Base-by-base conservation (phyloP, 2,888 invertebrate species). In the Volucella zonaria region DNA sequence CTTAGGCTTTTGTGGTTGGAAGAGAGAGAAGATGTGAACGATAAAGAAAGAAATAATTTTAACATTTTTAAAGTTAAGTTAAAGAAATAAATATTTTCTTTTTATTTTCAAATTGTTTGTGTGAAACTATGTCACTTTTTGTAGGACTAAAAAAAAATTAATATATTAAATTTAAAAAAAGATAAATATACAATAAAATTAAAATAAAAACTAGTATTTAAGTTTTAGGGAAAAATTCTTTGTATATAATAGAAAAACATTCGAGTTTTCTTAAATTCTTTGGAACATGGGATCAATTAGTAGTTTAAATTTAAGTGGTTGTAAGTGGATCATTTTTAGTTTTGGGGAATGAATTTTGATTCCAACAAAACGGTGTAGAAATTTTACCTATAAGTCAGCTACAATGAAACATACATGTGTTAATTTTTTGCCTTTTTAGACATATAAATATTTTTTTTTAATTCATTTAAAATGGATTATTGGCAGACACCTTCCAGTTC, bases 121-220 rank as follows among this genome's bases (percentile, higher is more conserved):
- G 83, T 85, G 85, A 62, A 85, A 61, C 81, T 85, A 85, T 76
- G 81, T 81, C 81, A 81, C 56, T 47, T 71, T 23, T 81, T 76
- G 31, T 71, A 71, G 67, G 56, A 43, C 42, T 54, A 49, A 31
- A 62, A 11, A 56, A 31, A 49, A 31, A 23, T 70, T 11, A 56
- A 47, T 9, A 43, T 38, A 15, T 51, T 8, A 12, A 52, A 59
- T 40, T 10, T 42, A 6, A 6, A 31, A 23, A 31, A 31, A 6
- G 6, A 6, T 31, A 31, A 31, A 31, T 6, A 31, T 31, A 31
- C 4, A 31, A 31, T 31, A 31, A 31, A 59, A 23, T 42, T 51
- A 59, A 47, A 8, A 18, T 40, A 0, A 8, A 42, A 62, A 23
- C 23, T 18, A 47, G 58, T 12, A 49, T 47, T 54, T 51, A 58